These are phyloP conservation scores for Amphiprion clarkii DNA, from an alignment of 2,797 vertebrate genomes.

Conservation along the genomic window DNA sequence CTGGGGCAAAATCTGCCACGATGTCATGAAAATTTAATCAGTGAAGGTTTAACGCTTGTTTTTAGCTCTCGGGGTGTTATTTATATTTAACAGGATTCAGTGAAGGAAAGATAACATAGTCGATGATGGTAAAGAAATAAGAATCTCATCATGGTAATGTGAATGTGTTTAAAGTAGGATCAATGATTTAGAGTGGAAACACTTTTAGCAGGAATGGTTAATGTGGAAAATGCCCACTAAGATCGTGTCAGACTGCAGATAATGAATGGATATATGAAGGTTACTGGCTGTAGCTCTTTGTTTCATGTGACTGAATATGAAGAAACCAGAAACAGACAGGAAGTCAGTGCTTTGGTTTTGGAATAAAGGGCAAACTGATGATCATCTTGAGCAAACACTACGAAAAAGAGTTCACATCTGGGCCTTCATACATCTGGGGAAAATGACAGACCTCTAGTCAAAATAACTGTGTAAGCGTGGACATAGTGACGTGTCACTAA, in stretches of 20 bases:
- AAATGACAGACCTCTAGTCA: neutral
- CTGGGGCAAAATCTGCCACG: slow-evolving; percentile 57
- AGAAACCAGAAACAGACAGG: neutral
- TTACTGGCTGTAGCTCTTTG: slow-evolving; percentile 9
- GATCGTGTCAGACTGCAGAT: neutral
- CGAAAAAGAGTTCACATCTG: neutral
- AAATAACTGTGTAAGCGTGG: neutral
- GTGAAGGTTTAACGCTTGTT: slow-evolving; percentile 29
- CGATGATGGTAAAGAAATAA: neutral
- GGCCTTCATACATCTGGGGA: neutral
- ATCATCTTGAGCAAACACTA: neutral
- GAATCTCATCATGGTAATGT: neutral
- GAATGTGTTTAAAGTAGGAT: neutral
- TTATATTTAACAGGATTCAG: slow-evolving; percentile 20
- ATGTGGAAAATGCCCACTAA: neutral
- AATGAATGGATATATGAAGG: neutral
- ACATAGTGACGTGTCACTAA: neutral
- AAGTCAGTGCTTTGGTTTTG: neutral
- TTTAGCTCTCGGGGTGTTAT: slow-evolving; percentile 17
- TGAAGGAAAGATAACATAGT: neutral
- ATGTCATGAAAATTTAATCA: slow-evolving; percentile 55
- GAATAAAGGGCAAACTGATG: no score
- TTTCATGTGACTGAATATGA: neutral
- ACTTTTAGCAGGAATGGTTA: neutral
- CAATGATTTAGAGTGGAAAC: neutral